Evolutionary conservation across 2,797 vertebrate species (phyloP).

Genomic region (Danio aesculapii): DNA sequence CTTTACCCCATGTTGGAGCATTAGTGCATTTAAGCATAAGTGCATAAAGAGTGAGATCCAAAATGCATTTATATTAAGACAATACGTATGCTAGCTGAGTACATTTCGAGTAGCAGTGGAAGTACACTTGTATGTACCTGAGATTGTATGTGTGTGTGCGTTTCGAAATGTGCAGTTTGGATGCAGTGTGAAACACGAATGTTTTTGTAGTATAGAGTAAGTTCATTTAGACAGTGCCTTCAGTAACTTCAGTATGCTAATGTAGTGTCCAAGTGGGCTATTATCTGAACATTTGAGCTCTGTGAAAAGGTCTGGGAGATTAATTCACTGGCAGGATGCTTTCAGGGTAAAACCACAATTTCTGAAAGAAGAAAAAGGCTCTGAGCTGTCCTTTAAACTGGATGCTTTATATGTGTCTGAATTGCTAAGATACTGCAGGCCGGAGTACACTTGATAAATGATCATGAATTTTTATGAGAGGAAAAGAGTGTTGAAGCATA

Average conservation of each 20-base stretch:
- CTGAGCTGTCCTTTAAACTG: constrained; percentile 7
- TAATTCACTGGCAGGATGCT: neutral
- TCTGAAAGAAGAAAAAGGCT: constrained; percentile 36
- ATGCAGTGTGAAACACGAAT: neutral
- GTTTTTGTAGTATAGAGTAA: neutral
- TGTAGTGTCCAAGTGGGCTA: constrained; percentile 10
- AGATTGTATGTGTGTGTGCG: neutral
- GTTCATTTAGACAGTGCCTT: constrained; percentile 16
- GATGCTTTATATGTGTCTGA: constrained; percentile 24
- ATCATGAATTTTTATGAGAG: constrained; percentile 33
- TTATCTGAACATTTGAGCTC: constrained; percentile 26
- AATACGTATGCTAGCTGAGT: constrained; percentile 2
- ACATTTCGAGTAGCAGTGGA: neutral
- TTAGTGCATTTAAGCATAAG: constrained; percentile 4
- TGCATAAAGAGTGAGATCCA: neutral
- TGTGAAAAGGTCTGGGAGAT: constrained; percentile 22
- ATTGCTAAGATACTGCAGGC: constrained; percentile 25
- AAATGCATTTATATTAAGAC: constrained; percentile 20
- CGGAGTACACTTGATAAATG: constrained; percentile 16
- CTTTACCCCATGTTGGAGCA: neutral
- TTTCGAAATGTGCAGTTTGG: neutral
- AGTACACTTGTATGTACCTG: neutral
- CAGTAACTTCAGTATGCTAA: constrained; percentile 31
- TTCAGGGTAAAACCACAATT: constrained; percentile 11
- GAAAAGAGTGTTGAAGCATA: constrained; percentile 12